Evolutionary conservation across 1,140 invertebrate species (phyloP), one percentile per base, ranked within the genome.

Genomic region (Drosophila pruinosa): DNA sequence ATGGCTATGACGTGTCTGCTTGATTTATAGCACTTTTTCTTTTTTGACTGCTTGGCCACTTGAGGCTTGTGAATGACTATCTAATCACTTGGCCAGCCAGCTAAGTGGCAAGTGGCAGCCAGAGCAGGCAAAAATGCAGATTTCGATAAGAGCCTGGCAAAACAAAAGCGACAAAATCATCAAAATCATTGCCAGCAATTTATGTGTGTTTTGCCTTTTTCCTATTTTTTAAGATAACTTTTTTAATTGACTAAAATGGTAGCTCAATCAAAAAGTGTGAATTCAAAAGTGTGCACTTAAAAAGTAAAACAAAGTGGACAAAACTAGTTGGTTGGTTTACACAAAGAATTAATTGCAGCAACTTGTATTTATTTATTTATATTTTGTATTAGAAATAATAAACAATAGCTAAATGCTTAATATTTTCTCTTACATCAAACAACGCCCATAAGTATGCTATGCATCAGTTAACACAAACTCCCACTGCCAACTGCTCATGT

Each of bases 361-460:
- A n/a, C n/a, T n/a, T n/a, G n/a, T n/a, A n/a, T n/a, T n/a, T n/a
- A n/a, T n/a, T n/a, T n/a, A n/a, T 28, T 5, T 28, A 28, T 8
- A 28, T 28, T 28, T 28, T 6, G 8, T 52, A 17, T 10, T 17
- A 3, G 38, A 62, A 14, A 12, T 8, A 17, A 8, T 39, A 62
- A n/a, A 5, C 12, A 1, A 6, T 26, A 24, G n/a, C n/a, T n/a
- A 47, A 48, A 26, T 48, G n/a, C 15, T 43, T 5, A n/a, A 22
- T n/a, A 22, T 41, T 31, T 17, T 15, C 2, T 17, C 10, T 31
- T 17, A 1, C 12, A 21, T 19, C 24, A 8, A 31, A 3, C 24
- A 19, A 34, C 68, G 22, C 68, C 3, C 43, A 65, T 41, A 71
- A 71, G 68, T 71, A 71, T 57, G 61, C 68, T 71, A 71, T 34